Evolutionary conservation across 2,888 invertebrate genomes (phyloP), one percentile per base, ranked within the genome.

Genomic region (Automeris io): DNA sequence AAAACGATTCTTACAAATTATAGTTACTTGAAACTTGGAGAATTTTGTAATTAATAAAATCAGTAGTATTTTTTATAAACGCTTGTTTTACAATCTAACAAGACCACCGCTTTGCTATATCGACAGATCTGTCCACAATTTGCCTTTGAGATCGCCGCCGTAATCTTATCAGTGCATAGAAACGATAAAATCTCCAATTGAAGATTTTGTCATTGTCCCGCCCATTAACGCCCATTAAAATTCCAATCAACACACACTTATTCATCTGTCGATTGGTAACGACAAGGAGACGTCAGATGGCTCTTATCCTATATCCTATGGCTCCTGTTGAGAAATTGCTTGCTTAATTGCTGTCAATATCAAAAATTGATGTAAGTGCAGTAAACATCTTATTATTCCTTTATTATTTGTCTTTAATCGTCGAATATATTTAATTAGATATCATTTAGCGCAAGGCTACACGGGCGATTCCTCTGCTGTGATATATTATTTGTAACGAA

Each of bases 201-300:
- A 73, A 76, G 70, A 82, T 78, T 75, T 68, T 66, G 65, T 82
- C 77, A 79, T 83, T 85, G 85, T 85, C 75, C 82, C 81, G 81
- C 78, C 81, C 72, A 82, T 85, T 83, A 79, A 72, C 79, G 78
- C 76, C 72, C 74, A 77, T 83, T 82, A 80, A 80, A 78, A 79
- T 73, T 70, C 82, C 83, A 78, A 83, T 81, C 83, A 74, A 75
- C 79, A 77, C 72, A 61, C 75, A 77, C 77, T 81, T 81, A 86
- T 83, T 86, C 83, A 85, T 82, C 73, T 76, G 85, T 82, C 83
- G 43, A 37, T 24, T 50, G 41, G 42, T 35, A 45, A 53, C 49
- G 54, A 57, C 62, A 58, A 48, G 53, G 55, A 47, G 47, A 64
- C 56, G 49, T 49, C 52, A 47, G 49, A 49, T 46, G 45, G n/a